Percentiles rank a stretch among this genome's conserved stretches.
Evolutionary conservation across 2,113 vertebrate species (phyloP).

Genomic region (Hippocampus guttulatus): DNA sequence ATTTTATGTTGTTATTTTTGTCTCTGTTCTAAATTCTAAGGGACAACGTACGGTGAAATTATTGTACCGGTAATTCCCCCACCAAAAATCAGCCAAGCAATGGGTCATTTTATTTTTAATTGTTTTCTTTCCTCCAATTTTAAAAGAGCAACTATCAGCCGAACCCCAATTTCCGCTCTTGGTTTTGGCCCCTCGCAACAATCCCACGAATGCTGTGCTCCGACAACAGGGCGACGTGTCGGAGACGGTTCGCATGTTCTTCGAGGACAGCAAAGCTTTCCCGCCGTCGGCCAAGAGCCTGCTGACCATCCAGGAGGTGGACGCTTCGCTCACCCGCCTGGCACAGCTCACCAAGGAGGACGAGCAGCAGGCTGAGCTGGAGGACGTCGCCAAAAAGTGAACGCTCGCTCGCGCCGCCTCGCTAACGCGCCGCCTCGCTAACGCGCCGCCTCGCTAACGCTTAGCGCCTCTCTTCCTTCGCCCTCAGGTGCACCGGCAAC

Average conservation of each 20-base stretch:
- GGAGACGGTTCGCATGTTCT: slow-evolving; percentile 91
- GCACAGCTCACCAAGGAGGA: slow-evolving; percentile 94
- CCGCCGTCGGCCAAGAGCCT: slow-evolving; percentile 88
- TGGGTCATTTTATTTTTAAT: too few species aligned
- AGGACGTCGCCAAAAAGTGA: slow-evolving; percentile 82
- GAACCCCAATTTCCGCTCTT: too few species aligned
- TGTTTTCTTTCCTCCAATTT: too few species aligned
- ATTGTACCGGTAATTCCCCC: too few species aligned
- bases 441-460: too few species aligned
- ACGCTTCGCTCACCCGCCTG: slow-evolving; percentile 80
- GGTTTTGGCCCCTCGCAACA: too few species aligned
- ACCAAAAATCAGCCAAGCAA: too few species aligned
- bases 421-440: too few species aligned
- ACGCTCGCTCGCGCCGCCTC: neutral
- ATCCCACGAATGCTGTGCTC: neutral
- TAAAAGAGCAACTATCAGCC: too few species aligned
- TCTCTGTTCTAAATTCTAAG: too few species aligned
- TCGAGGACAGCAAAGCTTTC: slow-evolving; percentile 86
- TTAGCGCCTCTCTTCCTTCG: neutral
- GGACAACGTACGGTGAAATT: too few species aligned
- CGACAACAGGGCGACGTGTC: slow-evolving; percentile 88
- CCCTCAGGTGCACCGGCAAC: slow-evolving; percentile 85
- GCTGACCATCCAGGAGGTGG: slow-evolving; percentile 93
- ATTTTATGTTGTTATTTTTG: too few species aligned
- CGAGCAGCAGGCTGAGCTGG: slow-evolving; percentile 88